Evolutionary conservation across 2,888 invertebrate genomes (phyloP).

Genomic region (Iphiclides podalirius): DNA sequence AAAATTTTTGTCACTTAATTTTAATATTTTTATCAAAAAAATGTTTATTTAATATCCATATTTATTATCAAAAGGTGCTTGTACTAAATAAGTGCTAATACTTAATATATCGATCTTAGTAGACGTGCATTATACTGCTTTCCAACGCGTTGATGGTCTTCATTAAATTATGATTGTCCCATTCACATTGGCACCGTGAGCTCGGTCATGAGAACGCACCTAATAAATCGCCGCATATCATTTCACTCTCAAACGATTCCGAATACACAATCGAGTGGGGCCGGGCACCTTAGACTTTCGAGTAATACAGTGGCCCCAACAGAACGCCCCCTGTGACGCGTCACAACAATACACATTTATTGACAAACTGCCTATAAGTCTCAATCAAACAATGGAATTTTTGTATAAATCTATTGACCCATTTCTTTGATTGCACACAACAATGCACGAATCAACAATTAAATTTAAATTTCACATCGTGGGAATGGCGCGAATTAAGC

Average conservation of each 20-base stretch:
- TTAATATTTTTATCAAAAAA: too few species aligned
- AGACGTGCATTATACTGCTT: too few species aligned
- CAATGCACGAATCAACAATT: conserved; percentile 62
- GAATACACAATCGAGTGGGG: conserved; percentile 51
- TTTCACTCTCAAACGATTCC: conserved; percentile 66
- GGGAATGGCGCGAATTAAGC: conserved; percentile 71
- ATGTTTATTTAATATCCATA: too few species aligned
- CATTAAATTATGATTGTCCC: too few species aligned
- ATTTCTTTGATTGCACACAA: conserved; percentile 72
- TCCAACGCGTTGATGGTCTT: too few species aligned
- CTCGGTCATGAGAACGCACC: conserved; percentile 53
- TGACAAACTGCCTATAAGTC: conserved; percentile 77
- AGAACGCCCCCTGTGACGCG: conserved; percentile 54
- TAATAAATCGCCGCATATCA: conserved; percentile 76
- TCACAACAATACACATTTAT: conserved; percentile 54
- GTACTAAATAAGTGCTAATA: too few species aligned
- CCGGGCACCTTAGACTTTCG: conserved; percentile 52
- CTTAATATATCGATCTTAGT: too few species aligned
- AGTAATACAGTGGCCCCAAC: conserved; percentile 45
- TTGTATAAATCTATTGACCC: conserved; percentile 71
- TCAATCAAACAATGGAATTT: conserved; percentile 69
- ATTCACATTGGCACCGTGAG: conserved; percentile 22
- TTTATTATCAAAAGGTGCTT: too few species aligned
- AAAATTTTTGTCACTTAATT: too few species aligned
- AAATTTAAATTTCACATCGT: conserved; percentile 71